A percentile compares a stretch with the other conserved stretches of the same genome.
phyloP scores from a whole-genome alignment of 2,113 vertebrate genomes.

The Elgaria multicarinata region DNA sequence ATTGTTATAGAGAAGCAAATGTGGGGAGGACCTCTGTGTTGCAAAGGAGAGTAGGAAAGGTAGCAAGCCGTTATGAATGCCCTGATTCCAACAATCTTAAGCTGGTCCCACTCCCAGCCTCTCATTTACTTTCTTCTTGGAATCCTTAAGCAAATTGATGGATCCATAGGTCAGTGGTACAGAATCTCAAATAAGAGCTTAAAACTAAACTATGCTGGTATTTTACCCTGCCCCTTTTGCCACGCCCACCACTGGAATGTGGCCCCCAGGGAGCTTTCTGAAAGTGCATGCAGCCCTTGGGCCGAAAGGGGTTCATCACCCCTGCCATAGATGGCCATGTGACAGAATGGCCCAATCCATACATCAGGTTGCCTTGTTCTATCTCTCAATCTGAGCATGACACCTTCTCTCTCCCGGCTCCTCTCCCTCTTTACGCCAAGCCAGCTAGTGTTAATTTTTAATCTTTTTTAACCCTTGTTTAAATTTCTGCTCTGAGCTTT shows the following conservation, averaged over 20 bases:
- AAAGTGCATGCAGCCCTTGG: no score
- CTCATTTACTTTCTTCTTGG: neutral
- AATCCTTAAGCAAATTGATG: neutral
- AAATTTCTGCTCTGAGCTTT: slow-evolving; percentile 2
- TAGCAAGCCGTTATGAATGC: neutral
- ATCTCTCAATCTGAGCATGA: neutral
- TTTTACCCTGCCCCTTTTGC: no score
- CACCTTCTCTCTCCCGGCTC: neutral
- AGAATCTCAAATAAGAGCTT: no score
- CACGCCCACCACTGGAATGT: no score
- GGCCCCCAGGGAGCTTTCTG: no score
- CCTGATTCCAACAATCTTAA: neutral
- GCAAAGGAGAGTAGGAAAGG: neutral
- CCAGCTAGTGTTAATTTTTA: neutral
- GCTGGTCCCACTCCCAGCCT: no score
- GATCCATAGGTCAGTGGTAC: no score
- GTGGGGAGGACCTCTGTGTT: no score
- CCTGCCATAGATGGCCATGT: neutral
- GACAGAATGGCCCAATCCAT: neutral
- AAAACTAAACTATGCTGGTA: no score
- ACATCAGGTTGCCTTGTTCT: neutral
- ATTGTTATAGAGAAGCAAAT: neutral
- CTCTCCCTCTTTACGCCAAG: neutral
- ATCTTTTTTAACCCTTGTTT: neutral
- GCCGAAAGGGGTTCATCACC: no score